These are phyloP conservation scores for Bhutanitis thaidina DNA, from an alignment of 2,888 invertebrate species.

Conservation along the genomic window DNA sequence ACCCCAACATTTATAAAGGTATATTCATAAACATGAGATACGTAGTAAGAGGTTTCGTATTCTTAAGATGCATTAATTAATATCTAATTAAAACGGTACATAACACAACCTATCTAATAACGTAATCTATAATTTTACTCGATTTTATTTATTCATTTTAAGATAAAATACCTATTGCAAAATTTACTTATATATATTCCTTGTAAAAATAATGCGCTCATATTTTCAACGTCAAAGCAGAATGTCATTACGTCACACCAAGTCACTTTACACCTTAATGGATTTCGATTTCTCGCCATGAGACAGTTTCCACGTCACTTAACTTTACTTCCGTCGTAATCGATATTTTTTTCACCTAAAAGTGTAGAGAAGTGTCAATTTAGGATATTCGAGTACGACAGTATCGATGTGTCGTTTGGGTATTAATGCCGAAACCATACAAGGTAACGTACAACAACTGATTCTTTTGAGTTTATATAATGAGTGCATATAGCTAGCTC, in stretches of 20 bases:
- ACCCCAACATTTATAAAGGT: too few relatives aligned
- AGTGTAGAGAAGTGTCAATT: constrained; percentile 59
- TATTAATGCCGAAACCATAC: constrained; percentile 23
- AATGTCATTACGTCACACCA: constrained; percentile 52
- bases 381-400: constrained; percentile 44
- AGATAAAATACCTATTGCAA: too few relatives aligned
- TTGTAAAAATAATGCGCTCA: too few relatives aligned
- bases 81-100: too few relatives aligned
- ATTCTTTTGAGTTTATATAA: background rate
- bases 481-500: too few relatives aligned
- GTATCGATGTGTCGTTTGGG: constrained; percentile 35
- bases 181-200: too few relatives aligned
- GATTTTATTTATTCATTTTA: too few relatives aligned
- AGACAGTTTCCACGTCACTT: constrained; percentile 74
- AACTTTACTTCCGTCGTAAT: constrained; percentile 70
- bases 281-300: constrained; percentile 58
- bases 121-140: too few relatives aligned
- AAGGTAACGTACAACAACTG: constrained; percentile 5
- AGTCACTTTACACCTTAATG: constrained; percentile 69
- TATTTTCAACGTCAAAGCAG: constrained; percentile 34
- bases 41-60: too few relatives aligned
- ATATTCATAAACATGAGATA: too few relatives aligned
- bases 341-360: constrained; percentile 69
- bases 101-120: too few relatives aligned
- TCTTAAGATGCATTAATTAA: too few relatives aligned